phyloP scores from a whole-genome alignment of 2,797 vertebrate species.

The Pteronotus mesoamericanus region DNA sequence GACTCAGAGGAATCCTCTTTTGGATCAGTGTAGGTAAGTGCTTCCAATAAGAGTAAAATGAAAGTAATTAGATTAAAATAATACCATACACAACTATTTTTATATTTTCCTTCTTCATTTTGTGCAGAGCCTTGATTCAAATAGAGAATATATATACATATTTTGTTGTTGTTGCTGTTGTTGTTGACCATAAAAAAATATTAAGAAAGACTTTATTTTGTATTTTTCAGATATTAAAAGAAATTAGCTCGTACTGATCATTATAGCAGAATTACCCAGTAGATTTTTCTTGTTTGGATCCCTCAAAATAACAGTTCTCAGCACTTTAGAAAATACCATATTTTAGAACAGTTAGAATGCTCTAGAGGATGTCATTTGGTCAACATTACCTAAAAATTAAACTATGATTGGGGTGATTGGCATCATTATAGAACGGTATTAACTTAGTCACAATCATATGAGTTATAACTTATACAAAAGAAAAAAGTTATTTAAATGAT shows the following conservation, averaged over 20 bases:
- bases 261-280: not conserved
- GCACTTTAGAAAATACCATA: not conserved
- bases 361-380: not conserved
- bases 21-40: not conserved
- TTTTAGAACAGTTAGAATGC: not conserved
- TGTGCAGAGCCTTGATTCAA: not conserved
- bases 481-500: not conserved
- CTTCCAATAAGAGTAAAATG: not conserved
- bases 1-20: not conserved
- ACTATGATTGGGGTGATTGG: not conserved
- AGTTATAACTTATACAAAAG: not conserved
- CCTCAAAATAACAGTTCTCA: not conserved
- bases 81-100: not conserved
- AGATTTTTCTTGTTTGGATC: not conserved
- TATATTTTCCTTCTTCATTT: not conserved
- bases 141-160: not conserved
- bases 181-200: not conserved
- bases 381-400: not conserved
- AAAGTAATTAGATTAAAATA: not conserved
- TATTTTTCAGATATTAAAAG: not conserved
- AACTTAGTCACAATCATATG: not conserved
- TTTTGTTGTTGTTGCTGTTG: not conserved
- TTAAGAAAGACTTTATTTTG: not conserved
- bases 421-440: not conserved
- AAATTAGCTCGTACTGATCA: not conserved